Evolutionary conservation across 2,888 invertebrate species (phyloP), one percentile per base, ranked within the genome.

Genomic region (Metalampra italica): DNA sequence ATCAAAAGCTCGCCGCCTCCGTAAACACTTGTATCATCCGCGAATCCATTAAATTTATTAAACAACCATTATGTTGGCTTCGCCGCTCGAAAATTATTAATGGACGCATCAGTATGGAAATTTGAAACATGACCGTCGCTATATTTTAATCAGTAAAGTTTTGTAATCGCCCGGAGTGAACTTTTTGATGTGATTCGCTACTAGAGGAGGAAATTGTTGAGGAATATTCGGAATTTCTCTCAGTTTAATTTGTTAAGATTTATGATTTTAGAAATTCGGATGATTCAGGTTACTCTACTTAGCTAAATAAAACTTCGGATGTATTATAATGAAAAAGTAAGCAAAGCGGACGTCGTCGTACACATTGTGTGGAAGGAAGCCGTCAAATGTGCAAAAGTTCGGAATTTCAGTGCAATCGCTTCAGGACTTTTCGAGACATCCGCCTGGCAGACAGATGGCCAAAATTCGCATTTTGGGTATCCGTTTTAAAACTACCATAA

Each of bases 11-110:
- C 36, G 51, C 53, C 36, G 51, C 53, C 53, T 53, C 34, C 29
- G 22, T 37, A 56, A 60, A 53, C 55, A 53, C 56, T 54, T 59
- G 59, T 57, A 59, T 61, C 64, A 56, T 46, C 46, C 63, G 53
- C 54, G 51, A 71, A 74, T 72, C 75, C 75, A 78, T 78, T 77
- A 75, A 70, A 75, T 73, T 65, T 75, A 75, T 78, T 75, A 76
- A 75, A 76, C 60, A 71, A 56, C 62, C 71, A 73, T 76, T 75
- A 70, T 66, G 64, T 65, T 60, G 55, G 48, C 52, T 56, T 60
- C 53, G 55, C 51, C 55, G 59, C 59, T 60, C 59, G 55, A 57
- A 67, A 62, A 59, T 66, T 64, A 63, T 62, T 59, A 65, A 63
- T 64, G 62, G 64, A 62, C 44, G 50, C 50, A 53, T 51, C 48